A percentile compares a stretch with the other conserved stretches of the same genome.
These are phyloP conservation scores for Eulemur albifrons DNA, from an alignment of 2,797 vertebrate genomes.

Conservation along the genomic window DNA sequence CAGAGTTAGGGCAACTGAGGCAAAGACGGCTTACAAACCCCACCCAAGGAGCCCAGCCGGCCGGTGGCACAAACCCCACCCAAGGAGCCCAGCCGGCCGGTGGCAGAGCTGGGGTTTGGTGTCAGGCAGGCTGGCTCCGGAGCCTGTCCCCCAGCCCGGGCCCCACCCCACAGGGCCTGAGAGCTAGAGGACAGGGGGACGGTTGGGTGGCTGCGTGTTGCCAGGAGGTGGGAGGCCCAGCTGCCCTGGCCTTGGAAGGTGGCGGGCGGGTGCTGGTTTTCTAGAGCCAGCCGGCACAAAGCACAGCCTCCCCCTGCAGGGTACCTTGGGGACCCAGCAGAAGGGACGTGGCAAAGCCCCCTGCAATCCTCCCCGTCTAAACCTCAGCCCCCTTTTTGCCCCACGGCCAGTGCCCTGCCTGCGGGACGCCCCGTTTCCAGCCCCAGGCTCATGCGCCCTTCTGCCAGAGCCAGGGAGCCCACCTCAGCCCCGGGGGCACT, in stretches of 20 bases:
- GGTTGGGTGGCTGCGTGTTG: rapidly evolving
- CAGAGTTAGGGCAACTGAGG: neutral
- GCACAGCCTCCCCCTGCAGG: neutral
- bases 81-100: neutral
- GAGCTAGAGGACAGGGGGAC: rapidly evolving
- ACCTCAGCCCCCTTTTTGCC: neutral
- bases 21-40: neutral
- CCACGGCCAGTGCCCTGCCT: neutral
- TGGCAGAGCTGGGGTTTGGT: neutral
- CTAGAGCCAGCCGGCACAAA: neutral
- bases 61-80: neutral
- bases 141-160: rapidly evolving
- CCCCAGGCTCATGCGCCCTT: rapidly evolving
- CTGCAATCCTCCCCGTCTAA: neutral
- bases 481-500: slow-evolving; percentile 55
- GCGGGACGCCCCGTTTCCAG: neutral
- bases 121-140: neutral
- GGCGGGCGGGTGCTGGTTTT: neutral
- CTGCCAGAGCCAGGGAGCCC: neutral
- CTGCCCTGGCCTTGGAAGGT: neutral
- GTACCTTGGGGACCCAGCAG: neutral
- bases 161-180: neutral
- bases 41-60: neutral
- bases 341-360: neutral
- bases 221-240: neutral